Base-by-base conservation (phyloP, 1,140 invertebrate species). In the Batillaria attramentaria region DNA sequence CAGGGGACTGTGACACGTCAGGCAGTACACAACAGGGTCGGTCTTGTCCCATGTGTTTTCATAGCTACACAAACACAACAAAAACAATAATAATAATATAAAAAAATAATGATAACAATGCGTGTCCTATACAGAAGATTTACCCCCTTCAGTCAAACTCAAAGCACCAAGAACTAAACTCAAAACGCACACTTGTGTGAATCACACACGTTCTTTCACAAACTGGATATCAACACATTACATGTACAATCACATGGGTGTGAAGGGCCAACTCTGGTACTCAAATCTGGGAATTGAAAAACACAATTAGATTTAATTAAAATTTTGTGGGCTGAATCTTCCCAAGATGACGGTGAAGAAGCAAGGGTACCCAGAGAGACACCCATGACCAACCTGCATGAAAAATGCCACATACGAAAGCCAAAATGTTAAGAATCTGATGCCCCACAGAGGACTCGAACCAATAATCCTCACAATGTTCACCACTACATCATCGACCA, bases 31-130 rank as follows among this genome's bases (percentile, higher is more conserved):
- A 3, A 13, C 50, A 5, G 68, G 68, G n/a, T 43, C 39, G 24
- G 68, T 42, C 10, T 42, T 39, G 41, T 70, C 68, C 68, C 68
- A 70, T 2, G 68, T 70, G 68, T 43, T 46, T 31, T 70, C 68
- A 31, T 70, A 70, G n/a, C 68, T 70, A 42, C n/a, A n/a, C n/a
- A 28, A 31, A 69, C 31, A 37, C 5, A 62, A 62, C 46, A 50
- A 50, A 50, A 13, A 8, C 46, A 50, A 8, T 50, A 24, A 24
- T 50, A 13, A 50, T 50, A 50, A 24, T 50, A 50, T 24, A 50
- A 50, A n/a, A n/a, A n/a, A n/a, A n/a, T n/a, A n/a, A n/a, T n/a
- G n/a, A n/a, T n/a, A n/a, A n/a, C n/a, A n/a, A n/a, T n/a, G n/a
- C n/a, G n/a, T n/a, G n/a, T n/a, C n/a, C n/a, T n/a, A n/a, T n/a